These are phyloP conservation scores for Deilephila elpenor DNA, from an alignment of 2,888 invertebrate genomes.

Conservation along the genomic window DNA sequence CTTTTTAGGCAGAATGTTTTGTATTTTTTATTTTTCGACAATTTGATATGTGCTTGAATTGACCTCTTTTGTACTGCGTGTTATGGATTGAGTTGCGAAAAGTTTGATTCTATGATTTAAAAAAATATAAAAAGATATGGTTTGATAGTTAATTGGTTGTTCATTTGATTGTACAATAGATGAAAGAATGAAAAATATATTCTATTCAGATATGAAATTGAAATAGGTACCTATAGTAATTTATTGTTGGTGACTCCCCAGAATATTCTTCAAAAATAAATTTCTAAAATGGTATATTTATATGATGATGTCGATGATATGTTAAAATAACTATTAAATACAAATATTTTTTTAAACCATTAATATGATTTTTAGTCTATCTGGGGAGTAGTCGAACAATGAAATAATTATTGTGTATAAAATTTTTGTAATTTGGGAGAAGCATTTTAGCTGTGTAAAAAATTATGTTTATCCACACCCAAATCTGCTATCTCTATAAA, in stretches of 20 bases:
- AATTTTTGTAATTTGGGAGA: background rate
- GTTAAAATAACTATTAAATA: background rate
- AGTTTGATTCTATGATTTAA: background rate
- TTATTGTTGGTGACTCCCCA: background rate
- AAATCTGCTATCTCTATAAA: background rate
- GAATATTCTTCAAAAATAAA: background rate
- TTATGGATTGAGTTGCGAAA: constrained; percentile 12
- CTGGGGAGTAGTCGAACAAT: background rate
- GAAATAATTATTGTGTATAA: background rate
- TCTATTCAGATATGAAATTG: background rate
- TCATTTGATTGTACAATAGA: constrained; percentile 12
- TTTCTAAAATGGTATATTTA: background rate
- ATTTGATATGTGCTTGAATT: constrained; percentile 34
- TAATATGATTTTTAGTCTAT: background rate
- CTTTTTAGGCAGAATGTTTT: constrained; percentile 56
- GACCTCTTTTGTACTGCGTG: constrained; percentile 28
- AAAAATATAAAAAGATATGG: background rate
- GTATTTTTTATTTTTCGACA: constrained; percentile 37
- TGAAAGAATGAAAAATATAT: background rate
- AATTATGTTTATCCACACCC: constrained; percentile 11
- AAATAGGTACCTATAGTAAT: too few relatives aligned
- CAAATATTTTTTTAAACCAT: background rate
- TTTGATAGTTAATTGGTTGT: constrained; percentile 12
- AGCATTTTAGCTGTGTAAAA: background rate
- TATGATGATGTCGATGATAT: background rate